Conservation (phyloP, 2,113 vertebrate genomes). For the Gorsachius goisagi region DNA sequence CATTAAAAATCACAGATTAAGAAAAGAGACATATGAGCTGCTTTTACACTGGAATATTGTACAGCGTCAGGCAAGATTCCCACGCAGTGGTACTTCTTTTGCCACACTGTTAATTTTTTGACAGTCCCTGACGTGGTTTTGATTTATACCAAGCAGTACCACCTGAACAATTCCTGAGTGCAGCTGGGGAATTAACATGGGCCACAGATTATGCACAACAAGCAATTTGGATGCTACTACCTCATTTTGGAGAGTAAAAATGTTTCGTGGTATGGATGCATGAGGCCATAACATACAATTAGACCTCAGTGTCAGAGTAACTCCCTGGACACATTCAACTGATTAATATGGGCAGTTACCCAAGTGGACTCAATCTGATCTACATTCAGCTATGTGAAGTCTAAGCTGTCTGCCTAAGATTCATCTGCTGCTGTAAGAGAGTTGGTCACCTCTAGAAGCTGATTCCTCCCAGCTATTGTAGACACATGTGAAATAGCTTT, state of each 20-base stretch:
- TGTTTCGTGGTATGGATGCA: accelerated
- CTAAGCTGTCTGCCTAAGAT: not conserved
- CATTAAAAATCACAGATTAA: conserved; percentile 38
- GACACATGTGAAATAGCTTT: not conserved
- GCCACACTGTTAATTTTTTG: not conserved
- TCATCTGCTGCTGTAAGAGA: not conserved
- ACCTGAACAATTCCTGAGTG: not conserved
- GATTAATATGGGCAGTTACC: not conserved
- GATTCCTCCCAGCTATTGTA: not conserved
- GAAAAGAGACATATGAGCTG: not conserved
- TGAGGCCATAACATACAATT: not conserved
- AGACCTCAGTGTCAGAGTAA: not conserved
- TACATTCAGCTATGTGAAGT: not conserved
- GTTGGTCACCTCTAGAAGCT: not conserved
- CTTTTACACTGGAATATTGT: not conserved
- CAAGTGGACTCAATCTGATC: not conserved
- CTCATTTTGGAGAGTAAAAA: not conserved
- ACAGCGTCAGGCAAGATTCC: not conserved
- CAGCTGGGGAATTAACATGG: not conserved
- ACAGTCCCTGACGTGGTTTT: not conserved
- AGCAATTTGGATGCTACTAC: not conserved
- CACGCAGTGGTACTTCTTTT: not conserved
- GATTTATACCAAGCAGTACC: not conserved
- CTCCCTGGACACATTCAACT: not conserved
- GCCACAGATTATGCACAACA: not conserved